phyloP scores from a whole-genome alignment of 2,888 invertebrate genomes.

The Invenusta paracnida region DNA sequence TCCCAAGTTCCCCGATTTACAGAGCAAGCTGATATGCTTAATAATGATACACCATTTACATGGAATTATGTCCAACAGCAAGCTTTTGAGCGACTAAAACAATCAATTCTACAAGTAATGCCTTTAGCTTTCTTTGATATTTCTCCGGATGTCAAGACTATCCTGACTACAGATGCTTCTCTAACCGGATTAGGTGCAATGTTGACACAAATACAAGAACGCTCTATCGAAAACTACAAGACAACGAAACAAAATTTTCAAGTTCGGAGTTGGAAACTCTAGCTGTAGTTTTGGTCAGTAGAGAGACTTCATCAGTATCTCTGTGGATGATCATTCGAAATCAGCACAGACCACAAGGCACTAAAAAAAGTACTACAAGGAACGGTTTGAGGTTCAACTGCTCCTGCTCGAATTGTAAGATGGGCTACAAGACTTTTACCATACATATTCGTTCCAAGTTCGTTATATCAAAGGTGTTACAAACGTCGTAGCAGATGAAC shows the following conservation, averaged over 20 bases:
- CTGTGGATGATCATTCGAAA: conserved; percentile 1
- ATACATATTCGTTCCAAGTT: no score
- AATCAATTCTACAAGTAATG: no score
- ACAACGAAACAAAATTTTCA: neutral
- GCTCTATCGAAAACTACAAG: conserved; percentile 3
- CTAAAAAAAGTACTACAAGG: neutral
- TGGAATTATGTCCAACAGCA: neutral
- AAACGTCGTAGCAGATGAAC: no score
- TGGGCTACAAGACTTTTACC: no score
- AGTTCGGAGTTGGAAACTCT: conserved; percentile 24
- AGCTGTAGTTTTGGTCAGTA: conserved; percentile 30
- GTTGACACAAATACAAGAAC: conserved; percentile 30
- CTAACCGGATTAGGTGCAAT: neutral
- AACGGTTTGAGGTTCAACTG: neutral
- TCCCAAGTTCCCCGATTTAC: no score
- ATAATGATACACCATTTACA: neutral
- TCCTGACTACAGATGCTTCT: conserved; percentile 32
- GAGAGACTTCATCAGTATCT: conserved; percentile 31
- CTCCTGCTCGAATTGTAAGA: conserved; percentile 36
- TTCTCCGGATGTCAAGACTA: neutral
- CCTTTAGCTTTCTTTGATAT: no score
- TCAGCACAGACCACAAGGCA: neutral
- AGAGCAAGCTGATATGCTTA: no score
- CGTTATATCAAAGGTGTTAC: no score
- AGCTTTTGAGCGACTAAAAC: no score